These are phyloP conservation scores for Drosophila aldrichi DNA, from an alignment of 2,888 invertebrate genomes.

Conservation along the genomic window DNA sequence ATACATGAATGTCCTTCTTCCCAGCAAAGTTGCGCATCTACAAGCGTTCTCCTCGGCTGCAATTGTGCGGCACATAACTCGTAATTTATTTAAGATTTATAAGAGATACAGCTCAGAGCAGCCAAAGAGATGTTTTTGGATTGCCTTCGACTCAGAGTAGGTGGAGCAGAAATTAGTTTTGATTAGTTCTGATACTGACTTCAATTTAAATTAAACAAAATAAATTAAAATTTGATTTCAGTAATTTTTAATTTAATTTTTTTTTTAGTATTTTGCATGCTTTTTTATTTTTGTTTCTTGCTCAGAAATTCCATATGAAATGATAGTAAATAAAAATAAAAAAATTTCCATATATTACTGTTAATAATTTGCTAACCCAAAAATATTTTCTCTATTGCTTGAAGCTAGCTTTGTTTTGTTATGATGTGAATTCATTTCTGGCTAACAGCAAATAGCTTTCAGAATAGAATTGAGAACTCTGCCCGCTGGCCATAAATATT, in stretches of 20 bases:
- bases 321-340: too few species aligned
- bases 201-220: too few species aligned
- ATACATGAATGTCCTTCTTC: conserved; percentile 21
- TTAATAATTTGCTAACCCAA: not conserved
- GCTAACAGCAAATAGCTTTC: not conserved
- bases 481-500: conserved; percentile 67
- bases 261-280: too few species aligned
- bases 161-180: too few species aligned
- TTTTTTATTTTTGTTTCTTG: too few species aligned
- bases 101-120: not conserved
- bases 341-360: too few species aligned
- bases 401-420: not conserved
- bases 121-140: not conserved
- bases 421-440: not conserved
- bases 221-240: too few species aligned
- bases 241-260: too few species aligned
- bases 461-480: too few species aligned
- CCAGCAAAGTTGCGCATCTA: conserved; percentile 21
- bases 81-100: not conserved
- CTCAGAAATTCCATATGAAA: too few species aligned
- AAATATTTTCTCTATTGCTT: not conserved
- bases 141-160: not conserved
- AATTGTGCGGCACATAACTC: conserved; percentile 17
- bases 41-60: conserved; percentile 19
- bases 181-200: too few species aligned